phyloP scores from a whole-genome alignment of 2,888 invertebrate genomes.

The Microctonus hyperodae region DNA sequence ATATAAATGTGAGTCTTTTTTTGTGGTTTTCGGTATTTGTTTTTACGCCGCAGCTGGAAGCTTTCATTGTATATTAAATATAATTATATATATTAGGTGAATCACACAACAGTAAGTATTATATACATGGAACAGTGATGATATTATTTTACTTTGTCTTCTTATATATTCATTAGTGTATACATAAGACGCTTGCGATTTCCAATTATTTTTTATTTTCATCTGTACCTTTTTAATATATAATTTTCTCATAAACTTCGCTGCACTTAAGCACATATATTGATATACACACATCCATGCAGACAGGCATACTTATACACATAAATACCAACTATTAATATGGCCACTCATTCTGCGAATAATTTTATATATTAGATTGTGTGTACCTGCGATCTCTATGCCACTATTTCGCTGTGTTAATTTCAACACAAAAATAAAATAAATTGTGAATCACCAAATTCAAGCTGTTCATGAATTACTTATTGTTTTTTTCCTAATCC shows the following conservation, averaged over 20 bases:
- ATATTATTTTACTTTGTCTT: neutral
- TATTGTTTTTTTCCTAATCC: neutral
- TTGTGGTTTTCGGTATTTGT: conserved; percentile 21
- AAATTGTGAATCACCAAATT: neutral
- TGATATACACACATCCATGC: neutral
- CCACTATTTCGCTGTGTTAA: neutral
- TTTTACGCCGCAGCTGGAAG: conserved; percentile 16
- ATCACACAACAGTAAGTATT: conserved; percentile 6
- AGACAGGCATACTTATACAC: neutral
- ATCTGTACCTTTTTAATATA: neutral
- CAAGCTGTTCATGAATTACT: neutral
- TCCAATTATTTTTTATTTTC: neutral
- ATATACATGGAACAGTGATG: neutral
- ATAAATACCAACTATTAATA: conserved; percentile 3
- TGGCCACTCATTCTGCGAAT: conserved; percentile 7
- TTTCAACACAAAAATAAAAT: neutral
- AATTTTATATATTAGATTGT: neutral
- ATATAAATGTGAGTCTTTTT: conserved; percentile 23
- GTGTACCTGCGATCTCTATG: neutral
- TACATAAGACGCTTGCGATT: neutral
- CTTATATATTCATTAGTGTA: neutral
- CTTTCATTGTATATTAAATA: neutral
- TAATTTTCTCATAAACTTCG: neutral
- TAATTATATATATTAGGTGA: neutral
- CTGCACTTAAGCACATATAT: neutral